A percentile compares a stretch with the other conserved stretches of the same genome.
These are phyloP conservation scores for Eptatretus atami DNA, from an alignment of 2,797 vertebrate genomes.

Conservation along the genomic window DNA sequence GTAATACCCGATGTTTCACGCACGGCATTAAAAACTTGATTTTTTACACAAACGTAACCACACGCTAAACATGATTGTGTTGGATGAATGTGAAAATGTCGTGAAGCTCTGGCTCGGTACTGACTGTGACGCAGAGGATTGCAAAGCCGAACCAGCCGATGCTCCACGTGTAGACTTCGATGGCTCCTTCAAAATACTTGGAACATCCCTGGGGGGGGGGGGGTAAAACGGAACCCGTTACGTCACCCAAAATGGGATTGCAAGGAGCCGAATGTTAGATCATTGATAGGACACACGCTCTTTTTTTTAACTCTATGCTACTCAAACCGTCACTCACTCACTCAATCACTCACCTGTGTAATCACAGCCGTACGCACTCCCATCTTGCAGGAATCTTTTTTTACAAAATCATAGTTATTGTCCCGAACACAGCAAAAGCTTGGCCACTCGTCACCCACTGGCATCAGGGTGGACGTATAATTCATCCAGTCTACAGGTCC, in stretches of 20 bases:
- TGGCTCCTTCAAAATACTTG: constrained; percentile 16
- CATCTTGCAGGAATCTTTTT: constrained; percentile 13
- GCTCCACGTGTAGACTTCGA: constrained; percentile 25
- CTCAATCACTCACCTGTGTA: constrained; percentile 11
- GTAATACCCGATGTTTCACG: no score
- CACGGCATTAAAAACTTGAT: no score
- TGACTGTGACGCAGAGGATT: constrained; percentile 28
- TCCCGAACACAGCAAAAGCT: constrained; percentile 18
- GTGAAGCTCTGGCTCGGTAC: constrained; percentile 8
- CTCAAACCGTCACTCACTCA: constrained; percentile 8
- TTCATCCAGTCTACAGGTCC: constrained; percentile 21
- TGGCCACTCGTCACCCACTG: constrained; percentile 14
- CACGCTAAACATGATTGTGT: no score
- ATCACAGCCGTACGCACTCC: constrained; percentile 14
- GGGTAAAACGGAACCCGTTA: background rate
- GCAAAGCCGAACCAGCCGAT: constrained; percentile 31
- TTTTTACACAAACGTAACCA: no score
- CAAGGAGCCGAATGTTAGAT: no score
- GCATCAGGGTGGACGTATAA: constrained; percentile 13
- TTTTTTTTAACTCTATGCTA: no score
- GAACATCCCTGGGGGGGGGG: constrained; percentile 20
- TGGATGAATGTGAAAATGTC: no score
- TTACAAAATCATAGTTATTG: constrained; percentile 14
- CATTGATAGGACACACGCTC: no score
- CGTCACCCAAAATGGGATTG: background rate